Percentiles rank a stretch among this genome's conserved stretches.
Conservation (phyloP, 2,113 vertebrate species). For the Prolemur simus region DNA sequence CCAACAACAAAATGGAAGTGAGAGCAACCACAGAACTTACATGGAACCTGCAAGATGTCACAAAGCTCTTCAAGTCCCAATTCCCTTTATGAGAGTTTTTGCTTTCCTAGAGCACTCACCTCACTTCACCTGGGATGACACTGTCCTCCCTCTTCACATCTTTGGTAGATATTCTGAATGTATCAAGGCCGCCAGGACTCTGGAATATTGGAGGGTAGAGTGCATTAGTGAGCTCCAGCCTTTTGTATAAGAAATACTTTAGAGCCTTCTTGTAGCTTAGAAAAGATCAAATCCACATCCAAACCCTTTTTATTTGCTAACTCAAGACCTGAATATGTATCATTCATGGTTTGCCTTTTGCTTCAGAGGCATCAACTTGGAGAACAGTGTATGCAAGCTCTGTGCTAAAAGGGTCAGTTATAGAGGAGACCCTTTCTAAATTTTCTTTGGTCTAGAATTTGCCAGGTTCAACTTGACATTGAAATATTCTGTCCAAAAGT, state of each 20-base stretch:
- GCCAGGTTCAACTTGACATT: neutral
- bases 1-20: neutral
- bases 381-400: neutral
- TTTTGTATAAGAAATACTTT: slow-evolving; percentile 11
- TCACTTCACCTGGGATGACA: neutral
- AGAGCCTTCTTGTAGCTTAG: neutral
- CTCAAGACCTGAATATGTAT: neutral
- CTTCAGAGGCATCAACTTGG: neutral
- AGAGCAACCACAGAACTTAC: neutral
- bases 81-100: neutral
- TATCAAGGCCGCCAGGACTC: neutral
- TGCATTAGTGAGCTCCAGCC: neutral
- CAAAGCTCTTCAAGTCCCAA: neutral
- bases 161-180: neutral
- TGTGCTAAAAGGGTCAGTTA: neutral
- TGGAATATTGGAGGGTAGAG: neutral
- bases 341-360: neutral
- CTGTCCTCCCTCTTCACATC: neutral
- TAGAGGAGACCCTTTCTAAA: neutral
- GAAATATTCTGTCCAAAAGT: neutral
- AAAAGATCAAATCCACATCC: neutral
- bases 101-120: neutral
- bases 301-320: neutral
- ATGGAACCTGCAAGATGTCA: neutral
- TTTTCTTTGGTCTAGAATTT: neutral